phyloP scores from a whole-genome alignment of 2,113 vertebrate genomes.

The Pogonocichla stellata region DNA sequence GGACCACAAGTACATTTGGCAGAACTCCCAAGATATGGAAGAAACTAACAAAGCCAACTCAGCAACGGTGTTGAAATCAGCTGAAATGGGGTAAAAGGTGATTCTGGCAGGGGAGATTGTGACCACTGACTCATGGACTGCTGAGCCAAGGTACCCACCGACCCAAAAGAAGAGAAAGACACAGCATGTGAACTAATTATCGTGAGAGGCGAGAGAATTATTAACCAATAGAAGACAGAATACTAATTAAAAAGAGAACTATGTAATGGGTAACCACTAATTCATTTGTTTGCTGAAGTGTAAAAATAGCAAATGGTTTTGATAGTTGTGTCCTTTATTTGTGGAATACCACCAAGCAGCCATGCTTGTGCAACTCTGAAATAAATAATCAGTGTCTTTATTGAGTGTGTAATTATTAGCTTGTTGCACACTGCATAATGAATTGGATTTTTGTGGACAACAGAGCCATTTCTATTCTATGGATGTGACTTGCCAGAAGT shows the following conservation, averaged over 20 bases:
- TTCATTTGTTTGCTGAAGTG: not conserved
- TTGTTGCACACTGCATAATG: not conserved
- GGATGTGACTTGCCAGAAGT: not conserved
- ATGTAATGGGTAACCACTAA: not conserved
- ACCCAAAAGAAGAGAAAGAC: not conserved
- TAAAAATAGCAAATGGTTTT: not conserved
- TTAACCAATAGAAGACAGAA: not conserved
- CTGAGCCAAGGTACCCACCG: not conserved
- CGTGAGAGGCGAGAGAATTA: accelerated
- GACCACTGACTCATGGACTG: accelerated
- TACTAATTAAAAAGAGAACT: not conserved
- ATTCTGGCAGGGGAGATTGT: not conserved
- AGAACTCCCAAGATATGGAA: not conserved
- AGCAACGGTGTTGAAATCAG: not conserved
- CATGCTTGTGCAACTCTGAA: not conserved
- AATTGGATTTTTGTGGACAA: not conserved
- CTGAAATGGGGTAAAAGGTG: not conserved
- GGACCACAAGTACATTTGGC: not conserved
- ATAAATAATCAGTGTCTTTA: not conserved
- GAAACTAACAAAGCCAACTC: not conserved
- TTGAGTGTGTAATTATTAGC: not conserved
- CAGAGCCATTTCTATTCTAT: not conserved
- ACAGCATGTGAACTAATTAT: not conserved
- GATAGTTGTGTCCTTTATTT: not conserved
- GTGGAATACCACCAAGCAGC: not conserved